Evolutionary conservation across 2,888 invertebrate species (phyloP).

Genomic region (Xanthia icteritia): DNA sequence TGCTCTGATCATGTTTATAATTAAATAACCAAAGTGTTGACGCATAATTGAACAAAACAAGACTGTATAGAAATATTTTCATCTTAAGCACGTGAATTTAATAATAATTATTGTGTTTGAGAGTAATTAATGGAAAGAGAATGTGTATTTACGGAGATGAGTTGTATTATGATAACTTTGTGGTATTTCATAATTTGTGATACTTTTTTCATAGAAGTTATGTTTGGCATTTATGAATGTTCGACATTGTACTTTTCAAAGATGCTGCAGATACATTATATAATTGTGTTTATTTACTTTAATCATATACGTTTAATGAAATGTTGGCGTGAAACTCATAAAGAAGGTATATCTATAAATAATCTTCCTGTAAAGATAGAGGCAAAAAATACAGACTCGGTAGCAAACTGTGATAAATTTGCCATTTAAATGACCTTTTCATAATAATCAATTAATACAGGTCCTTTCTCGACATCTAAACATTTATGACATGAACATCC

Average conservation of each 20-base stretch:
- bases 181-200: not conserved
- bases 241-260: slow-evolving; percentile 20
- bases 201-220: not conserved
- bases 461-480: slow-evolving; percentile 17
- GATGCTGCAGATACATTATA: not conserved
- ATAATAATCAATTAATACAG: slow-evolving; percentile 11
- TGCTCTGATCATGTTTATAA: slow-evolving; percentile 1
- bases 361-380: not conserved
- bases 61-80: slow-evolving; percentile 4
- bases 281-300: slow-evolving; percentile 2
- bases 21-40: slow-evolving; percentile 16
- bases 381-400: not conserved
- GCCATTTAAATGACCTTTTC: slow-evolving; percentile 14
- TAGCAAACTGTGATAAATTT: not conserved
- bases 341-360: not conserved
- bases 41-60: not conserved
- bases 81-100: not conserved
- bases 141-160: not conserved
- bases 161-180: slow-evolving; percentile 6
- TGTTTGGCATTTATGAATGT: slow-evolving; percentile 29
- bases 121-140: not conserved
- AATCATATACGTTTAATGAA: not conserved
- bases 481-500: slow-evolving; percentile 30
- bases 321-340: not conserved
- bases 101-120: slow-evolving; percentile 1